Evolutionary conservation across 2,797 vertebrate species (phyloP), one percentile per base, ranked within the genome.

Genomic region (Micrastur ruficollis): DNA sequence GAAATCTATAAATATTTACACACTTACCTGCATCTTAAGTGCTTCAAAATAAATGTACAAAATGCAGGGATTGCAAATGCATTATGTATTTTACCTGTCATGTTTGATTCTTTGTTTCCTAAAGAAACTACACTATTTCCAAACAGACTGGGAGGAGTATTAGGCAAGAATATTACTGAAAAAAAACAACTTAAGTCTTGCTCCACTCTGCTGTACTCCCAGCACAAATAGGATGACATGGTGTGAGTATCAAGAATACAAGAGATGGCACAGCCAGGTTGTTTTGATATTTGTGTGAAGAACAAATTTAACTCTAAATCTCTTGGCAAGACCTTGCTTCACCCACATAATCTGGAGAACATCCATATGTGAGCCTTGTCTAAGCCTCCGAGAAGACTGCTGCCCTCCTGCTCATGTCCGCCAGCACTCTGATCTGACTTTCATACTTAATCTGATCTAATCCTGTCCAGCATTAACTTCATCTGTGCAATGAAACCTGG

Each of bases 391-490:
- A 98, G 98, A 98, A 98, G 98, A 97, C 97, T 84, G 90, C 91
- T 97, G 97, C 97, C 97, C 97, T 98, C 95, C 97, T 97, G 97
- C 97, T 98, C 96, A 94, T 98, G 97, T 96, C 96, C 97, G 47
- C 91, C 97, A 97, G 98, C 97, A 97, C 97, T 98, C 98, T 98
- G 98, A 98, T 98, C 98, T 98, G 98, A 98, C 98, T 98, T 98
- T 97, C 95, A 96, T 97, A 98, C 98, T 98, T 98, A 98, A 99
- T 99, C 98, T 98, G 98, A 98, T 98, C 98, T 98, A 98, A 99
- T 98, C 98, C 98, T 92, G 97, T 93, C 97, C 95, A 86, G 98
- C 97, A 98, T 98, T 98, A 98, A 98, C 98, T 98, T 98, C 98
- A 98, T 98, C 98, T 98, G 97, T 98, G 97, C 98, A 98, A 98